Evolutionary conservation across 2,797 vertebrate species (phyloP), one percentile per base, ranked within the genome.

Genomic region (Parauchenoglanis punctatus): DNA sequence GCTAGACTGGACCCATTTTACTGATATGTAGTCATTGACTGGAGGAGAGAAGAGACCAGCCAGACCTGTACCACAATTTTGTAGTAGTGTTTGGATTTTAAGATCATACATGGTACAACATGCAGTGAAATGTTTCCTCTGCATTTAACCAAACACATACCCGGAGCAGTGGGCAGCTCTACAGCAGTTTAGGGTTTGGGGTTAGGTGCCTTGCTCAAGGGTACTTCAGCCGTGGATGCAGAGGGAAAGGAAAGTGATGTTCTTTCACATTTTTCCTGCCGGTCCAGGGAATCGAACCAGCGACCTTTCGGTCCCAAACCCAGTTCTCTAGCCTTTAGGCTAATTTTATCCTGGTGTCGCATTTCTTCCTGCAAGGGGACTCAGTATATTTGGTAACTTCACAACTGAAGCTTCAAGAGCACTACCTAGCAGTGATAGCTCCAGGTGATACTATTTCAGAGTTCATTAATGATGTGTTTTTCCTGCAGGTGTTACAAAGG

Each of bases 401-500:
- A n/a, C 23, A 81, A 70, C n/a, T 40, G 23, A n/a, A 46, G 10
- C 35, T 23, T 10, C 49, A 63, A 58, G 10, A 82, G 7, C 59
- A 83, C 56, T 49, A 4, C 18, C 80, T 67, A 86, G 67, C 54
- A 40, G 70, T 81, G 68, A 78, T 73, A 25, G 81, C 49, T 52
- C 80, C 56, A 54, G 76, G 73, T 84, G 67, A 20, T 65, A 49
- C n/a, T 46, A 28, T 72, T 20, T 87, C 83, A 35, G 46, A 84
- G 49, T 84, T 40, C 59, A 76, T 86, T 81, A 84, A 72, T 81
- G 70, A 11, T 59, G 75, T 84, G 59, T 87, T 87, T 85, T 70
- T 88, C 68, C 85, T 85, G 81, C 72, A 77, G 85, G 80, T 68
- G 31, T 68, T 58, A 8, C 31, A 3, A 28, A 28, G 70, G 40